Evolutionary conservation across 2,113 vertebrate genomes (phyloP).

Genomic region (Hylia prasina): DNA sequence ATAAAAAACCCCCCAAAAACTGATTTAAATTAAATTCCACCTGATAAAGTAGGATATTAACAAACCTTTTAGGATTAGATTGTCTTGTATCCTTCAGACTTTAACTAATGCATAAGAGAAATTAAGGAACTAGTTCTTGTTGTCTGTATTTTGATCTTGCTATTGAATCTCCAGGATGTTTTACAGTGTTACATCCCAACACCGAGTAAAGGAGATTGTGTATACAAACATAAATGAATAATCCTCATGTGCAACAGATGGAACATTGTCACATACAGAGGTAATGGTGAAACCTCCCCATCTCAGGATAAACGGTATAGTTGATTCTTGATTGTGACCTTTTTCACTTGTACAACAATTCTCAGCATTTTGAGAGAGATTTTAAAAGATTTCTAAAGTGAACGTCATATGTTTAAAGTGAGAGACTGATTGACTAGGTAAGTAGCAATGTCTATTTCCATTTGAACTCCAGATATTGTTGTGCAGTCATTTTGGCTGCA

Average conservation of each 20-base stretch:
- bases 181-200: background rate
- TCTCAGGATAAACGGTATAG: fast-evolving
- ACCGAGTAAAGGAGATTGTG: background rate
- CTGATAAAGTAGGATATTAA: background rate
- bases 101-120: background rate
- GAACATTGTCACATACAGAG: background rate
- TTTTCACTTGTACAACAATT: background rate
- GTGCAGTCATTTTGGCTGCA: background rate
- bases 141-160: background rate
- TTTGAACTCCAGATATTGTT: background rate
- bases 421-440: background rate
- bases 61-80: background rate
- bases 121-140: background rate
- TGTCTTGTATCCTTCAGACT: background rate
- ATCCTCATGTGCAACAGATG: background rate
- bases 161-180: background rate
- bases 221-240: background rate
- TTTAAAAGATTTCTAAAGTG: background rate
- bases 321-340: background rate
- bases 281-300: fast-evolving
- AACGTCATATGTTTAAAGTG: background rate
- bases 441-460: background rate
- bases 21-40: background rate
- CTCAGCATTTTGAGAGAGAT: background rate
- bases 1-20: background rate